Base-by-base conservation (phyloP, 2,888 invertebrate genomes). In the Oscheius sp. region DNA sequence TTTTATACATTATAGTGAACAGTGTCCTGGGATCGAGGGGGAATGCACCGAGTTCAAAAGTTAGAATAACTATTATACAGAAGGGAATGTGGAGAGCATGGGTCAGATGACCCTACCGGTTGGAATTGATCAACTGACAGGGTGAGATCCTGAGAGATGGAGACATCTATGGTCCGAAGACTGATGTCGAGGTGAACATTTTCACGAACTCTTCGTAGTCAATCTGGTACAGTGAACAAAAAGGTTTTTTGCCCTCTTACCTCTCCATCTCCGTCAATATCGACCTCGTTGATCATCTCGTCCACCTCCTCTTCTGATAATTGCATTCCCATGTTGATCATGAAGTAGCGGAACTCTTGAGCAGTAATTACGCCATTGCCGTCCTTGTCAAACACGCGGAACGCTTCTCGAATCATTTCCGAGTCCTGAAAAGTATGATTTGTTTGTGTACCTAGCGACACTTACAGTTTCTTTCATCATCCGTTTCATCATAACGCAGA, bases 401-500 rank as follows among this genome's bases (percentile, higher is more conserved):
- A 89, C 11, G 88, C 88, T 76, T 89, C 89, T 47, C 89, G 79
- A 72, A 89, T 89, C 89, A 89, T 89, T 73, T 88, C 87, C 10
- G 85, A 85, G 73, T 84, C 85, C 57, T 42, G 7, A 42, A 42
- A 21, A 21, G 21, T 21, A 21, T 21, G 21, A 3, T 42, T 42
- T 42, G 84, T 83, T 70, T 83, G 81, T 60, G 76, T 76, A 5
- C 7, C 42, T 42, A 21, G 21, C 21, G 21, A 21, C 21, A 21
- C 7, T 42, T 42, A 42, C 42, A 3, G 42, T 42, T 7, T 42
- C 42, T 7, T 42, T 42, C 42, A 42, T 42, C 42, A 42, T 32
- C 66, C 51, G 73, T 77, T 89, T 89, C 89, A 89, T 89, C 89
- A 89, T 89, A 33, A 88, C 86, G 76, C 89, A 89, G 76, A 89